Evolutionary conservation across 2,113 vertebrate genomes (phyloP), one percentile per base, ranked within the genome.

Genomic region (Cynocephalus volans): DNA sequence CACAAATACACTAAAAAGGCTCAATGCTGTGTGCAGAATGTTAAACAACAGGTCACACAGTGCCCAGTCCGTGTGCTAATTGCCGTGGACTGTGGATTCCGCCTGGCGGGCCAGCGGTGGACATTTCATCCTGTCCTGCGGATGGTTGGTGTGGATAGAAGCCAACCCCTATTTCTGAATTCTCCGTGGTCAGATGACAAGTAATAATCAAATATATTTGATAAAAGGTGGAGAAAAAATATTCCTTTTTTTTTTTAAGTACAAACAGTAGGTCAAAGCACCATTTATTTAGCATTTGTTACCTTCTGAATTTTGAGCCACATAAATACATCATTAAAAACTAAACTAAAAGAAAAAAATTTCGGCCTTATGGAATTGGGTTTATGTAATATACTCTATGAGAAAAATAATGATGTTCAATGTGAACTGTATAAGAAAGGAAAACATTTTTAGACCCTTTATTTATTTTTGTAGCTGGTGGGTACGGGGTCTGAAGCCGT

Each of bases 51-150:
- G 0, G 0, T 23, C 62, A 1, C 28, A 2, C 3, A 19, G 19
- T 3, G 50, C 69, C n/a, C 7, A 0, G 1, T 26, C 24, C 1
- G 0, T 0, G 41, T 7, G 7, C 67, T 45, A 45, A 28, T 7
- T 24, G 80, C 26, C 8, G 2, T 1, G 92, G 76, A 4, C 31
- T 48, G 76, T n/a, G 90, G 81, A 8, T 33, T 15, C 11, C 21
- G 70, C 70, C 70, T 58, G 83, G 7, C 8, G 0, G 1, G 9
- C 84, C 64, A 52, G 31, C 73, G 33, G 9, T 33, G n/a, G 28
- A 8, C n/a, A 0, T 17, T 24, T 11, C 1, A 1, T 9, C 58
- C 33, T 9, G 26, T 6, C 15, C 28, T 5, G 31, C 60, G 33
- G 1, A 21, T 8, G 13, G 31, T 3, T 12, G 24, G 14, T 23